A percentile compares a stretch with the other conserved stretches of the same genome.
Evolutionary conservation across 2,888 invertebrate species (phyloP).

Genomic region (Listrodromus nycthemerus): DNA sequence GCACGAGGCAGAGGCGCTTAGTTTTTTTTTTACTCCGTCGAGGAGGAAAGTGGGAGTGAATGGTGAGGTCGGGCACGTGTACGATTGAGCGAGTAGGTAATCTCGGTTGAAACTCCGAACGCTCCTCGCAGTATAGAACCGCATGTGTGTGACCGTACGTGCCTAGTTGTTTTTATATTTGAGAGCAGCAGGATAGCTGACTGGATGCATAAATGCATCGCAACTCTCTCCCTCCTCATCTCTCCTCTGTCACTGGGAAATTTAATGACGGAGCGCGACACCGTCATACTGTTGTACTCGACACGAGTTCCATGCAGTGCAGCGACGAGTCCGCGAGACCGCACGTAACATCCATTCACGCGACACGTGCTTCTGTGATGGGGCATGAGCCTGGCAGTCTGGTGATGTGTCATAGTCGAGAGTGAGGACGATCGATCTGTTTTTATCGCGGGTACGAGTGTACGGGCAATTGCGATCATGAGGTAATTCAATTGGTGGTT

Average conservation of each 20-base stretch:
- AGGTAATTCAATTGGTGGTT: not conserved
- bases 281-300: constrained; percentile 13
- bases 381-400: not conserved
- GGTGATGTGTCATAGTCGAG: not conserved
- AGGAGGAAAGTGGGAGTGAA: not conserved
- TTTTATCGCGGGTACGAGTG: not conserved
- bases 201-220: constrained; percentile 13
- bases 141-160: not conserved
- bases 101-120: constrained; percentile 7
- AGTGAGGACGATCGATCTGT: not conserved
- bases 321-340: constrained; percentile 1
- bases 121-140: not conserved
- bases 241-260: not conserved
- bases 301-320: constrained; percentile 15
- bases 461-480: not conserved
- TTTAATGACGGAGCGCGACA: not conserved
- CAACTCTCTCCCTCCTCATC: not conserved
- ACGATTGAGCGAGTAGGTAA: constrained; percentile 47
- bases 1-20: not conserved
- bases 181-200: not conserved
- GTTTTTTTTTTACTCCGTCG: not conserved
- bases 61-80: constrained; percentile 27
- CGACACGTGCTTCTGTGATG: constrained; percentile 8
- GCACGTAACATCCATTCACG: constrained; percentile 39
- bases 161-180: not conserved